Evolutionary conservation across 2,113 vertebrate species (phyloP).

Genomic region (Pygoscelis adeliae): DNA sequence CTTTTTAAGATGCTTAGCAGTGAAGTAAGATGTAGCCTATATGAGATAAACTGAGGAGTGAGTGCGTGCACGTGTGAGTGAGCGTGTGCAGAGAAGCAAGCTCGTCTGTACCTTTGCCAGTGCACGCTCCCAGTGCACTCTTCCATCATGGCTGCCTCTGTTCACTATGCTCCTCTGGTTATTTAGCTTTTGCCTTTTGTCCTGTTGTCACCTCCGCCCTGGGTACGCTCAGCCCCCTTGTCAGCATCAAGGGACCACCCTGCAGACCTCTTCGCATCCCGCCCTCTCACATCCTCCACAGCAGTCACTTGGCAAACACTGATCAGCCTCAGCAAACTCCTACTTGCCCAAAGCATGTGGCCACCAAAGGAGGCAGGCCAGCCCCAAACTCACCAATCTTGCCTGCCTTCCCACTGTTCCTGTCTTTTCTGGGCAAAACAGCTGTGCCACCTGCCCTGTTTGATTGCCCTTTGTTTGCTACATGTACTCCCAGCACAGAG

Average conservation of each 20-base stretch:
- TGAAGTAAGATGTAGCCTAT: background rate
- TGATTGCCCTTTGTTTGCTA: background rate
- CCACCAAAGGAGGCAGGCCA: background rate
- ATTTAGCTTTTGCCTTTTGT: background rate
- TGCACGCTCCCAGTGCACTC: background rate
- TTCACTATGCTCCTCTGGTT: background rate
- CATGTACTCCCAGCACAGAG: background rate
- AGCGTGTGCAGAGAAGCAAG: background rate
- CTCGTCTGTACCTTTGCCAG: background rate
- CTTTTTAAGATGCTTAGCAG: background rate
- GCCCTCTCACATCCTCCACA: background rate
- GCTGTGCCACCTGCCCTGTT: background rate
- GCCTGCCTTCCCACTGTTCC: background rate
- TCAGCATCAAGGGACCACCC: background rate
- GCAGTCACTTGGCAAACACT: background rate
- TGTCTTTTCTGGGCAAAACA: background rate
- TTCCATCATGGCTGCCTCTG: background rate
- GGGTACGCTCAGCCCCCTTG: background rate
- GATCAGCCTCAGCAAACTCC: background rate
- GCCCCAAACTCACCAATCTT: background rate
- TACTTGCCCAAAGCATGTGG: fast-evolving
- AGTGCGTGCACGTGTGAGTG: fast-evolving
- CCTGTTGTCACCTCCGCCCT: fast-evolving
- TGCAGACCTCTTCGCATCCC: background rate
- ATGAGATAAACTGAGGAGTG: background rate